These are phyloP conservation scores for Chaenogobius annularis DNA, from an alignment of 2,113 vertebrate species.

Conservation along the genomic window DNA sequence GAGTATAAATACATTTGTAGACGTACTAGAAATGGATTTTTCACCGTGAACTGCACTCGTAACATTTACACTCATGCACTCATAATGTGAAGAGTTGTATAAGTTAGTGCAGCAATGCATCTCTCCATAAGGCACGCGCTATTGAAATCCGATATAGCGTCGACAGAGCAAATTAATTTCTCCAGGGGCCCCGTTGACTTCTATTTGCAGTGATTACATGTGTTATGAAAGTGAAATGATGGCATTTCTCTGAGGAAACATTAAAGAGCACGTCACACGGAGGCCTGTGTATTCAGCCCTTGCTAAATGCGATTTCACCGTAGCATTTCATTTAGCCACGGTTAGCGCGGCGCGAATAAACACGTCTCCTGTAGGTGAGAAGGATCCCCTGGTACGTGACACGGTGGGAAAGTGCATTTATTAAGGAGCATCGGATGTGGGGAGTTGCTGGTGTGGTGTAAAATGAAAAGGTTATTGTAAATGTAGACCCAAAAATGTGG, in stretches of 20 bases:
- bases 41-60: too few relatives aligned
- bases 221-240: background rate
- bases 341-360: slow-evolving; percentile 22
- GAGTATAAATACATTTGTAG: too few relatives aligned
- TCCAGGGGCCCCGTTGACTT: background rate
- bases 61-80: too few relatives aligned
- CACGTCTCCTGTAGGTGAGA: background rate
- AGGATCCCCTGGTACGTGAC: slow-evolving; percentile 5
- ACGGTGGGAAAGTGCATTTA: background rate
- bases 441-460: background rate
- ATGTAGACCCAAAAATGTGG: background rate
- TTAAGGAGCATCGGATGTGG: background rate
- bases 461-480: background rate
- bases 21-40: too few relatives aligned
- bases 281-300: slow-evolving; percentile 19
- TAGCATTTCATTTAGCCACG: slow-evolving; percentile 18
- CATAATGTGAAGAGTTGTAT: background rate
- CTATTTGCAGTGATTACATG: background rate
- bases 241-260: slow-evolving; percentile 18
- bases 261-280: slow-evolving; percentile 22
- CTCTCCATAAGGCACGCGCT: background rate
- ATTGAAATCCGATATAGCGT: background rate
- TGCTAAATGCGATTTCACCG: background rate
- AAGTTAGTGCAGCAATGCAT: background rate
- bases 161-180: background rate